Base-by-base conservation (phyloP, 2,888 invertebrate species). In the Drosophila greeni region DNA sequence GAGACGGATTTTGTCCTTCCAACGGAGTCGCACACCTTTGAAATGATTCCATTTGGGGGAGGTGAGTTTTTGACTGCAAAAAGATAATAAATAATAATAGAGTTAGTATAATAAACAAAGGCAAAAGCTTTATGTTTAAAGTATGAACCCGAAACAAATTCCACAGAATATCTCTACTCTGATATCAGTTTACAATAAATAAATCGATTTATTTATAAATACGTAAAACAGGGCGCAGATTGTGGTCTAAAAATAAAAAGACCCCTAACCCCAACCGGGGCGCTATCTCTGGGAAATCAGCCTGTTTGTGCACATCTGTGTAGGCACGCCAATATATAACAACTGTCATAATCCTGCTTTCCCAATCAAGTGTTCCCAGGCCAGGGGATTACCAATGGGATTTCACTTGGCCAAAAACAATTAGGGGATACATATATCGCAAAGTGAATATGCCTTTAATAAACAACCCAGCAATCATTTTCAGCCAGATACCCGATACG, bases 31-130 rank as follows among this genome's bases (percentile, higher is more conserved):
- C 86, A 99, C 94, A 74, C 99, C 99, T 91, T 98, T 97, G 92
- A 99, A 99, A 87, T 97, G 94, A 91, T 99, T 99, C 99, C 99
- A 99, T 92, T 99, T 98, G 72, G 99, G 99, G 73, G 99, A 99
- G 66, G 99, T 98, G 90, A 99, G 91, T 91, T 98, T 98, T 91
- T 98, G 98, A 92, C 97, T 97, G 62, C 20, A 85, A 82, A 31
- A 16, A 70, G 12, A 4, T 29, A 16, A 3, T 9, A 11, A 16
- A 14, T 4, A 48, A 14, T n/a, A 11, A 12, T 7, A 8, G 20
- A 12, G 1, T 6, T 5, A 24, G 31, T 18, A 14, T 3, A 42
- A 51, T 34, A 43, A 47, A n/a, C 3, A 24, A 42, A n/a, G 9
- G 9, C 3, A 8, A 8, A 1, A 34, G 34, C 3, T 8, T 1